Conservation (phyloP, 2,113 vertebrate species). For the Ivindomyrus marchei region DNA sequence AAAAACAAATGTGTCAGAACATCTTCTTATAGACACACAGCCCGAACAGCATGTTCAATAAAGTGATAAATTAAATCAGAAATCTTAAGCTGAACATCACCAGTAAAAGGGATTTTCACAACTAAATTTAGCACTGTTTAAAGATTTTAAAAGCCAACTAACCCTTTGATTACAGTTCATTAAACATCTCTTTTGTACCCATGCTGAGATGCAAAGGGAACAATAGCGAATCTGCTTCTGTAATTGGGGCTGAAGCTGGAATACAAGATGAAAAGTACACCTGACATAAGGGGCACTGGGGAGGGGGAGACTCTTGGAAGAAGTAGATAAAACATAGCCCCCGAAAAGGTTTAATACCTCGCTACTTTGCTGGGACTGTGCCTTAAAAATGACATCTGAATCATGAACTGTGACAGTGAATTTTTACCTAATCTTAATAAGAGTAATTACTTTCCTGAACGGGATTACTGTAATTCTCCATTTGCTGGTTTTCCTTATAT, state of each 20-base stretch:
- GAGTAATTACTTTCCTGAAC: neutral
- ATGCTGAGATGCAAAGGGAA: neutral
- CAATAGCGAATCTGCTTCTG: neutral
- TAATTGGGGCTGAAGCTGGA: slow-evolving; percentile 9
- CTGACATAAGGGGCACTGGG: neutral
- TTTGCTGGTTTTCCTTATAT: neutral
- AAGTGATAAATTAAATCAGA: neutral
- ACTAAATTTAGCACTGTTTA: neutral
- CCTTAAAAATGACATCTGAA: slow-evolving; percentile 21
- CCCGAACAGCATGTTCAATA: neutral
- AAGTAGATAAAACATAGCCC: neutral
- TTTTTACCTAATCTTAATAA: neutral
- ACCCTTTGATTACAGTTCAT: slow-evolving; percentile 6
- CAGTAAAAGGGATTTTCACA: neutral
- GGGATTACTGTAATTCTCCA: neutral
- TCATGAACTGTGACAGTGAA: slow-evolving; percentile 7
- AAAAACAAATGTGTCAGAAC: neutral
- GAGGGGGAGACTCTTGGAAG: neutral
- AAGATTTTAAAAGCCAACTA: neutral
- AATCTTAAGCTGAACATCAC: neutral
- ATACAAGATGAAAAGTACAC: neutral
- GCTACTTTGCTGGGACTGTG: neutral
- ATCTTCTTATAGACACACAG: neutral
- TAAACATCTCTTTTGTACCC: slow-evolving; percentile 1
- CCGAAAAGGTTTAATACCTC: slow-evolving; percentile 10